These are phyloP conservation scores for Brachirus orientalis DNA, from an alignment of 2,113 vertebrate genomes.

Conservation along the genomic window DNA sequence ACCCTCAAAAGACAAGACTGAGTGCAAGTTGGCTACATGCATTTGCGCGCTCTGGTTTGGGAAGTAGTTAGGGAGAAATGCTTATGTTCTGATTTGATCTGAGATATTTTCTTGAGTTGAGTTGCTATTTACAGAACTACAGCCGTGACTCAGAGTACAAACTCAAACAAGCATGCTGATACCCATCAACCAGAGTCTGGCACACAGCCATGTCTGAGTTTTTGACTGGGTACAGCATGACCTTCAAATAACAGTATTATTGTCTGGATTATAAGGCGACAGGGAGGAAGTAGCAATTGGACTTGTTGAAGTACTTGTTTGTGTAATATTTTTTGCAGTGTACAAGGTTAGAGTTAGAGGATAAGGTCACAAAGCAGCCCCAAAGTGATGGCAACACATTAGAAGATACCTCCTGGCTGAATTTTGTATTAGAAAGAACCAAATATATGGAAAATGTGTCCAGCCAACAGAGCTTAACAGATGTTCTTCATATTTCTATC, in stretches of 20 bases:
- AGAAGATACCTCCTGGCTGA: background rate
- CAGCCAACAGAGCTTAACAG: background rate
- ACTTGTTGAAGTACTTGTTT: background rate
- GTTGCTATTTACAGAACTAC: constrained; percentile 79
- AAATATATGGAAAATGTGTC: too few species aligned
- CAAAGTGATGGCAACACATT: background rate
- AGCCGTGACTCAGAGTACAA: constrained; percentile 72
- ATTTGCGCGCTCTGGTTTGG: constrained; percentile 54
- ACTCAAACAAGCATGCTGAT: constrained; percentile 69
- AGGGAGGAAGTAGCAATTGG: background rate
- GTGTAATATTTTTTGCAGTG: background rate
- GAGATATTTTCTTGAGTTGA: constrained; percentile 70
- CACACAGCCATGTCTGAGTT: constrained; percentile 45
- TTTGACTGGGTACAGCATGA: constrained; percentile 34
- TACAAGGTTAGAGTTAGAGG: background rate
- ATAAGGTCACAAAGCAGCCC: background rate
- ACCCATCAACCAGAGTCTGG: constrained; percentile 71
- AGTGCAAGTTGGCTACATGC: constrained; percentile 1
- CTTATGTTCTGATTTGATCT: constrained; percentile 71
- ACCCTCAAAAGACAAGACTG: constrained; percentile 41
- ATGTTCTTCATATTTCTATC: too few species aligned
- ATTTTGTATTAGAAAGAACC: too few species aligned
- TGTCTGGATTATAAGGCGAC: constrained; percentile 13
- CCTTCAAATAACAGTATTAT: constrained; percentile 32
- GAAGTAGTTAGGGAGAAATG: constrained; percentile 69